Base-by-base conservation (phyloP, 92 coral and sea anemone species). In the Porites cylindrica region DNA sequence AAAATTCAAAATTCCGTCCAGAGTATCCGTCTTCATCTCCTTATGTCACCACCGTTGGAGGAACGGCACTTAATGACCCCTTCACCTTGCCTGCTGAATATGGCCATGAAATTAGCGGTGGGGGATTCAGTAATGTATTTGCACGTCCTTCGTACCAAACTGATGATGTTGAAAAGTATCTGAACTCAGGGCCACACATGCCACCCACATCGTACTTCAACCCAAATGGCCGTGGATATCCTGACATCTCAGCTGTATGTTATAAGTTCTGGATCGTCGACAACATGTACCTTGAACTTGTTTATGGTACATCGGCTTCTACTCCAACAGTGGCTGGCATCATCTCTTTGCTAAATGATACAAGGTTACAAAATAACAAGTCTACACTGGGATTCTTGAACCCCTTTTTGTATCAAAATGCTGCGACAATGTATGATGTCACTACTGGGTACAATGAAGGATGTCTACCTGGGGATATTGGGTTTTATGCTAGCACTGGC, bases 251-350 rank as follows among this genome's bases (percentile, higher is more conserved):
- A 38, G 94, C 99, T 8, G 78, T 97, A 71, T 97, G 97, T 43
- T 95, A 92, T 53, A 96, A 97, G 70, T 97, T 97, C 90, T 97
- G 99, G 99, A 84, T 97, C 19, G 96, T 97, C 86, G 96, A 97
- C 80, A 95, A 97, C 76, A 53, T 63, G 78, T 98, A 98, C 38
- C 93, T 97, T 24, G 98, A 98, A 7, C 98, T 98, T 10, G 93
- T 97, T 13, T 73, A 84, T 83, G 99, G 99, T 47, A 97, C 99
- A 11, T 97, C 99, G 5, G 99, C 99, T 2, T 91, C 99, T 12
- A 95, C 99, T 23, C 99, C 99, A 6, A 96, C 99, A n/a, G 94
- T 97, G 10, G 99, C 98, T 20, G 99, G 99, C 66, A 97, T 97
- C 52, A 90, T 97, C 21, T 91, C 96, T 51, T 82, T 97, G 29